phyloP scores from a whole-genome alignment of 1,140 invertebrate genomes.

The Solen grandis region DNA sequence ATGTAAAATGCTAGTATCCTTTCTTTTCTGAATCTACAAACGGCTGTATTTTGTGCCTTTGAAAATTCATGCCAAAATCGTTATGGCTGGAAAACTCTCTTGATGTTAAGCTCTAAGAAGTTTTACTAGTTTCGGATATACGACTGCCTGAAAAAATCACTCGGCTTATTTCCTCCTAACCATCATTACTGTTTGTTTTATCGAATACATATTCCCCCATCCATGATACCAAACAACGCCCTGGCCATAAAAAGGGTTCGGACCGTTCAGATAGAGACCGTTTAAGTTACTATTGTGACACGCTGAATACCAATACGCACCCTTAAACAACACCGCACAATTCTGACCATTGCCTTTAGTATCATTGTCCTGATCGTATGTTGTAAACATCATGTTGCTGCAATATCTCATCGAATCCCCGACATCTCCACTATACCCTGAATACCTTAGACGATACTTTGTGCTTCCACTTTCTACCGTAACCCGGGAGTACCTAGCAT shows the following conservation, averaged over 20 bases:
- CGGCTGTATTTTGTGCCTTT: no score
- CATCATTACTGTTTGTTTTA: not conserved
- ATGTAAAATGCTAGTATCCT: no score
- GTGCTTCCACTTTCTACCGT: not conserved
- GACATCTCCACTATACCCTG: not conserved
- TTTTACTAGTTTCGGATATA: no score
- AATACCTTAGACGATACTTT: not conserved
- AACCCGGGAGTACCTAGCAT: not conserved
- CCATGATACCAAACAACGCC: not conserved
- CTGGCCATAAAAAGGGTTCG: not conserved
- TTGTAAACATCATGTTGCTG: not conserved
- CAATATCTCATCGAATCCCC: not conserved
- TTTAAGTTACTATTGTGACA: constrained; percentile 28
- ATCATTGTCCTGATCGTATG: constrained; percentile 26
- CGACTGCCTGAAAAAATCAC: no score
- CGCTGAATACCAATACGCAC: not conserved
- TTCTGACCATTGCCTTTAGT: not conserved
- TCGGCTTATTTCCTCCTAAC: no score
- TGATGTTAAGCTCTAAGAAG: no score
- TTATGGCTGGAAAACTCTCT: no score
- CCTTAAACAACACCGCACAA: not conserved
- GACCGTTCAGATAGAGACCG: not conserved
- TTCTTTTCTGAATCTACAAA: no score
- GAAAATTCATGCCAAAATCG: no score
- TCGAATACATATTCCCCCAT: constrained; percentile 10